Evolutionary conservation across 2,797 vertebrate species (phyloP), one percentile per base, ranked within the genome.

Genomic region (Nannoperca obscura): DNA sequence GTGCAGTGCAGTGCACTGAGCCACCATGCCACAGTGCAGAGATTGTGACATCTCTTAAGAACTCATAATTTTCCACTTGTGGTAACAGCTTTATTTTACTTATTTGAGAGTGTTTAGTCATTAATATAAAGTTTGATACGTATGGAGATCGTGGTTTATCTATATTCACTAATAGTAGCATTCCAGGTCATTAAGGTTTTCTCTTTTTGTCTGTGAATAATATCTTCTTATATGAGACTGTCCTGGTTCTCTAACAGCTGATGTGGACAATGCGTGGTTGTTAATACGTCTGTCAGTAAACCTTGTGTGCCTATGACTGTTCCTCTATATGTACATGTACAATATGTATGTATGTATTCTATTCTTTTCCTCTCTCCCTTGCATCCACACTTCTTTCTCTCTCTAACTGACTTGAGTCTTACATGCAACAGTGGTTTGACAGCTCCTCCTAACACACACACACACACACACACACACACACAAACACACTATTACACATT

Each of bases 401-500:
- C 57, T 15, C 47, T 61, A 46, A 74, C 76, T 62, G 46, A 42
- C 70, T 74, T 52, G 3, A 74, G 59, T 63, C 42, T 74, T 77
- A 52, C 44, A 69, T 2, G 19, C 53, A 55, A 74, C 74, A 61
- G 76, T 78, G 44, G 63, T 87, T 75, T 87, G 76, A 86, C 77
- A 73, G 65, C 63, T 82, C 62, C 15, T 59, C 62, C 59, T 63
- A 60, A 68, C 59, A 36, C 61, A 42, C 40, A 44, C 42, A 44
- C 36, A 38, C 44, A 62, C 70, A 40, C 19, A n/a, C 17, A 11
- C 47, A 22, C 44, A 40, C 20, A 34, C 38, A 65, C 52, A 55
- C 59, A 61, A 50, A 34, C 38, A 65, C 52, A 55, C 59, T 58
- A 50, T 22, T 22, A 57, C 55, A 58, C 19, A 20, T 40, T 5